phyloP scores from a whole-genome alignment of 2,797 vertebrate genomes.

The Triplophysa bombifrons region DNA sequence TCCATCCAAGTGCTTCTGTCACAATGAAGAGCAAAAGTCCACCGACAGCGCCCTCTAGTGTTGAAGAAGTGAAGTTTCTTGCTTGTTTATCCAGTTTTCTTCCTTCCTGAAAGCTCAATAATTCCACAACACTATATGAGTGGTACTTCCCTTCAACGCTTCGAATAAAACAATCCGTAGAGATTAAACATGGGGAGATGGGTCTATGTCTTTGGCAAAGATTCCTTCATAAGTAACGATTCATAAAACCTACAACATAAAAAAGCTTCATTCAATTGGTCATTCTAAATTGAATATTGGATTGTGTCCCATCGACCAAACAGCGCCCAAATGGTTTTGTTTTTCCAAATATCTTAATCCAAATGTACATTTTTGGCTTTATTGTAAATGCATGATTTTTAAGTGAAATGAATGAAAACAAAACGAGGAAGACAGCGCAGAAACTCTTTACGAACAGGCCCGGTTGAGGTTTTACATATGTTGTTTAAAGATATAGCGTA shows the following conservation, averaged over 20 bases:
- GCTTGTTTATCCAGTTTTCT: neutral
- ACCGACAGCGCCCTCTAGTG: constrained; percentile 42
- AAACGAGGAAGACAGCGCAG: neutral
- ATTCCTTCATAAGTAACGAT: constrained; percentile 30
- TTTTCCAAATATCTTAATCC: neutral
- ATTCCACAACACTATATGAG: neutral
- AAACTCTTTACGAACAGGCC: neutral
- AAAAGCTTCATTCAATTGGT: neutral
- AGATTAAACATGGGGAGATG: neutral
- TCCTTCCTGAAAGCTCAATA: neutral
- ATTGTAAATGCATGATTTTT: neutral
- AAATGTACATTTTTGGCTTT: constrained; percentile 10
- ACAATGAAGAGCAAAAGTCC: neutral
- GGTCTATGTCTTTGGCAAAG: constrained; percentile 24
- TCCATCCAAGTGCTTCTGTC: neutral
- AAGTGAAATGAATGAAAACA: neutral
- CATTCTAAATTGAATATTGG: neutral
- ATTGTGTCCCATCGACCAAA: neutral
- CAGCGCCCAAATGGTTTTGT: neutral
- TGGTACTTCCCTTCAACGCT: constrained; percentile 17
- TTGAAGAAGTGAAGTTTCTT: neutral
- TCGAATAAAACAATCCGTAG: neutral
- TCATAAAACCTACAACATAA: neutral
- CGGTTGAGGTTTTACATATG: neutral
- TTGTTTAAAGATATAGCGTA: neutral